Base-by-base conservation (phyloP, 2,113 vertebrate genomes). In the Rhynchopsitta pachyrhyncha region DNA sequence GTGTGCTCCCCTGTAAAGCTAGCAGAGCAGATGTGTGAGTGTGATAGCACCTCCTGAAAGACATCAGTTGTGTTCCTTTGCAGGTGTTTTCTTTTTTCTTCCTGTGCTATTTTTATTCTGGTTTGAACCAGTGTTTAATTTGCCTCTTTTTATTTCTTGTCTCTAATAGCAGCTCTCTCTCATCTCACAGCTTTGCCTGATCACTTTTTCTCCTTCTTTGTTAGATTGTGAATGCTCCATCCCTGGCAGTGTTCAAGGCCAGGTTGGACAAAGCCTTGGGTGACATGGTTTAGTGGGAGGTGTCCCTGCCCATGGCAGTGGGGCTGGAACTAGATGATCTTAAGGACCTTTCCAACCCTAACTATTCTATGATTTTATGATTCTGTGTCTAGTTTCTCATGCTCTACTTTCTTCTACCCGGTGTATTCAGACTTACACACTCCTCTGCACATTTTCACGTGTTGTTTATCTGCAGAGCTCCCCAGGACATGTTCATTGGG, bases 41-140 rank as follows among this genome's bases (percentile, higher is more conserved):
- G 79, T 67, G 82, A 94, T 63, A 70, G 49, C 88, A 93, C 71
- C 82, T 86, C 53, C 79, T 88, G 63, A 88, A 86, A 88, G 79
- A 46, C 78, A 70, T 69, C 50, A 44, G 13, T 23, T 92, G 25
- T 67, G 18, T 53, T 90, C 42, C 53, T 90, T 80, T 77, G 49
- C 63, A 92, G 86, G 37, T 59, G 17, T 80, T 69, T 82, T 88
- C 42, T 91, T 84, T 68, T 77, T 84, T 85, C 15, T 25, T 86
- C 50, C 46, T 71, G 20, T 75, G 83, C 91, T 95, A 92, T 93
- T 96, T 97, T 96, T 94, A 78, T 31, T 46, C 60, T 55, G 60
- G 55, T 86, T 96, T 95, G 91, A 96, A 84, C 88, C 22, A 31
- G 85, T 83, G 64, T 92, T 95, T 96, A 88, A 95, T 95, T 93